Base-by-base conservation (phyloP, 2,797 vertebrate species). In the Otolemur crassicaudatus region DNA sequence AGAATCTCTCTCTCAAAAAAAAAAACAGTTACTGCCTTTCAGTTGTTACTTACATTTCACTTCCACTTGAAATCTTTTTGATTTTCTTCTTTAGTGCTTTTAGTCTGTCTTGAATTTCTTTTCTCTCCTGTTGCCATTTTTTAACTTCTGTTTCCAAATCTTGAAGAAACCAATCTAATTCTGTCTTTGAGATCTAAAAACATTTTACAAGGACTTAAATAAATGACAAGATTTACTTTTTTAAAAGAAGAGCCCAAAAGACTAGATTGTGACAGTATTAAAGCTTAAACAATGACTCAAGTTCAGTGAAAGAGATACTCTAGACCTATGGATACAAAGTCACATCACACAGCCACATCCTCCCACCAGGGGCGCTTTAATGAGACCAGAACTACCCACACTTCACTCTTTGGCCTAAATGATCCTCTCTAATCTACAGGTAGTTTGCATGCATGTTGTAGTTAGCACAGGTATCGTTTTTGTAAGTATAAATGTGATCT, bases 111-210 rank as follows among this genome's bases (percentile, higher is more conserved):
- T 99, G 99, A 79, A 99, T 99, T 94, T 99, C 99, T 70, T 98
- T 99, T 98, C 99, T 99, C 97, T 99, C 99, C 94, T 99, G 99
- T 93, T 99, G 99, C 98, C 99, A 99, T 92, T 98, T 99, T 96
- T 98, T 99, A 77, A 99, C 96, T 86, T 99, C 99, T 37, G 98
- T 97, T 80, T 99, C 99, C 79, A 99, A 98, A 94, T 99, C 99
- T 90, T 99, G 98, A 85, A 99, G 99, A 94, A 99, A 98, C 98
- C 99, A 98, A 19, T 93, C 91, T 96, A 99, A 98, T 97, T 99
- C 99, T 31, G 97, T 98, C 90, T 99, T 98, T 95, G 98, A 99
- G 76, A 99, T 98, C 99, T 99, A 97, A 29, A 95, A 93, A 77
- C 31, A 97, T 91, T 96, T 95, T 80, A 96, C 67, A 73, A 92